These are phyloP conservation scores for Papilio gigon DNA, from an alignment of 2,888 invertebrate species.

Conservation along the genomic window DNA sequence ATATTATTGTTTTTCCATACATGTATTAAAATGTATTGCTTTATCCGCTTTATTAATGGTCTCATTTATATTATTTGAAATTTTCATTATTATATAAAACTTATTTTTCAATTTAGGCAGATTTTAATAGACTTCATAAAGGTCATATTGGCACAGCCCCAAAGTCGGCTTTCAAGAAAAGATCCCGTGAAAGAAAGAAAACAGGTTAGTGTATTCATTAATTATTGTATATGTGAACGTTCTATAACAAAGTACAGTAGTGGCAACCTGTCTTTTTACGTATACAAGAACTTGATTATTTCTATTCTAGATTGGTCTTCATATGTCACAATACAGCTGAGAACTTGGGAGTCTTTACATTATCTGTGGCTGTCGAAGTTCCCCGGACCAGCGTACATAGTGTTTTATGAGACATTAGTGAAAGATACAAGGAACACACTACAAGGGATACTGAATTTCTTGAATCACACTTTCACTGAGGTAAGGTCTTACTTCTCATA, in stretches of 20 bases:
- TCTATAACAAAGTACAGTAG: no score
- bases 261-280: no score
- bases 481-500: conserved; percentile 53
- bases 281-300: background rate
- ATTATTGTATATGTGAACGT: no score
- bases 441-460: conserved; percentile 82
- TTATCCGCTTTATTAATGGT: background rate
- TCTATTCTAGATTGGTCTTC: conserved; percentile 85
- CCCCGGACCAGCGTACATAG: conserved; percentile 85
- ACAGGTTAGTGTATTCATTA: conserved; percentile 54
- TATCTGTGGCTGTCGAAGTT: conserved; percentile 87
- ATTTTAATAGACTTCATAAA: conserved; percentile 90
- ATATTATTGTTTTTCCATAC: conserved; percentile 3
- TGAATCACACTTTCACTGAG: conserved; percentile 81
- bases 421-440: conserved; percentile 83
- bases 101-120: conserved; percentile 77
- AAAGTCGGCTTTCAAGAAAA: conserved; percentile 68
- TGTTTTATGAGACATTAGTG: conserved; percentile 87
- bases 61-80: background rate
- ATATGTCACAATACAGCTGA: conserved; percentile 85
- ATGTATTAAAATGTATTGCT: conserved; percentile 28
- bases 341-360: conserved; percentile 87
- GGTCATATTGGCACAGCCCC: conserved; percentile 91
- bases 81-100: background rate
- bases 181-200: conserved; percentile 78